These are phyloP conservation scores for Agonopterix arenella DNA, from an alignment of 2,888 invertebrate genomes.

Conservation along the genomic window DNA sequence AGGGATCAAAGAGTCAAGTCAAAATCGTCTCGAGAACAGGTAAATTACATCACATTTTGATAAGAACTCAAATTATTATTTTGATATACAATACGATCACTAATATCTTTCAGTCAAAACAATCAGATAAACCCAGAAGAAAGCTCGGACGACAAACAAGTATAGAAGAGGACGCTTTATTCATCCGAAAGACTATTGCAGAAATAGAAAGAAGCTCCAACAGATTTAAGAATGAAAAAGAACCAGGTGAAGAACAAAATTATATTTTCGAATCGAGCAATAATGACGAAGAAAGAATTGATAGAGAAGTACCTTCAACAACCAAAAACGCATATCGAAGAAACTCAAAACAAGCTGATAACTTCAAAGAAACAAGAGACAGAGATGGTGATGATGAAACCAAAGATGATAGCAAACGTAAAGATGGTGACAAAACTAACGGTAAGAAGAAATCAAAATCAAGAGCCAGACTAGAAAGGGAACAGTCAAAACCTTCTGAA, in stretches of 20 bases:
- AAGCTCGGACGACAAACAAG: slow-evolving; percentile 56
- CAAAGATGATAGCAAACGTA: slow-evolving; percentile 50
- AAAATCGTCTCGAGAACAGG: slow-evolving; percentile 54
- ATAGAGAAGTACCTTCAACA: slow-evolving; percentile 30
- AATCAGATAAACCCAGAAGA: slow-evolving; percentile 37
- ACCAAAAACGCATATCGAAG: slow-evolving; percentile 34
- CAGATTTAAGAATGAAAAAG: slow-evolving; percentile 41
- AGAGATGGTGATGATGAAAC: slow-evolving; percentile 36
- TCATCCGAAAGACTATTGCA: slow-evolving; percentile 66
- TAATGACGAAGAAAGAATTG: slow-evolving; percentile 16
- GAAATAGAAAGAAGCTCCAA: slow-evolving; percentile 65
- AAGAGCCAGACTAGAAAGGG: slow-evolving; percentile 64
- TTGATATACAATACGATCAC: slow-evolving; percentile 4
- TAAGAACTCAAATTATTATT: neutral
- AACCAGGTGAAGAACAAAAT: slow-evolving; percentile 5
- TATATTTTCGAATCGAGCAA: slow-evolving; percentile 11
- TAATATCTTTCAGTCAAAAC: slow-evolving; percentile 34
- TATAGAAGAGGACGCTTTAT: slow-evolving; percentile 66
- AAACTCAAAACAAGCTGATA: slow-evolving; percentile 28
- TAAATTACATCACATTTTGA: slow-evolving; percentile 23
- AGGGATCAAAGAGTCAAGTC: slow-evolving; percentile 40
- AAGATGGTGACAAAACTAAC: slow-evolving; percentile 52
- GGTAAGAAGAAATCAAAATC: slow-evolving; percentile 68
- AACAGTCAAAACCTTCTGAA: slow-evolving; percentile 70
- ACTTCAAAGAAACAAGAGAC: slow-evolving; percentile 17